Evolutionary conservation across 2,888 invertebrate species (phyloP).

Genomic region (Stenurella melanura): DNA sequence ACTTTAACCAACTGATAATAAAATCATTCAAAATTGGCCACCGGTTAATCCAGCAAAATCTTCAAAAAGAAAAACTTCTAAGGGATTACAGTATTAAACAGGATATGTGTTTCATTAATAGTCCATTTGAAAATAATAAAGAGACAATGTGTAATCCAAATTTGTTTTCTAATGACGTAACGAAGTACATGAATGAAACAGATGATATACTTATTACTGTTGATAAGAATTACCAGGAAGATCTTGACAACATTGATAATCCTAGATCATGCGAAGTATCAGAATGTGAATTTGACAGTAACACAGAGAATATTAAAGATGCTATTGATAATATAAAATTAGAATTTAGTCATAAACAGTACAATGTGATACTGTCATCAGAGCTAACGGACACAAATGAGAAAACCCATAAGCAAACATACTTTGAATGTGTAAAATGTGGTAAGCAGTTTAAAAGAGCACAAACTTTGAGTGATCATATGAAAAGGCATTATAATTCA

Average conservation of each 20-base stretch:
- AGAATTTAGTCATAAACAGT: background rate
- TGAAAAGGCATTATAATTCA: slow-evolving; percentile 21
- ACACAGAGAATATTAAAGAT: background rate
- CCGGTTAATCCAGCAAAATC: slow-evolving; percentile 16
- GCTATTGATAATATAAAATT: background rate
- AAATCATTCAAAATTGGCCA: slow-evolving; percentile 12
- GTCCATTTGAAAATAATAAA: background rate
- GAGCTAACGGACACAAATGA: background rate
- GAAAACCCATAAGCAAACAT: background rate
- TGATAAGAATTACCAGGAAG: background rate
- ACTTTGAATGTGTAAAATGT: slow-evolving; percentile 15
- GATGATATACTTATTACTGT: background rate
- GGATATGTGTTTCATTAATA: background rate
- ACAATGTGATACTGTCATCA: background rate
- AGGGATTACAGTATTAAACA: background rate
- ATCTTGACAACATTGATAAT: background rate
- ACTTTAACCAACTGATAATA: slow-evolving; percentile 12
- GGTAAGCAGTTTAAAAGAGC: background rate
- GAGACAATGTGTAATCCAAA: background rate
- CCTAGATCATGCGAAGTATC: background rate
- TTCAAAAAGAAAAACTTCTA: background rate
- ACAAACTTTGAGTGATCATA: slow-evolving; percentile 15
- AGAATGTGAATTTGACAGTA: background rate
- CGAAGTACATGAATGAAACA: background rate
- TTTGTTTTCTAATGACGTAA: background rate